Evolutionary conservation across 2,888 invertebrate species (phyloP), one percentile per base, ranked within the genome.

Genomic region (Hololepta plana): DNA sequence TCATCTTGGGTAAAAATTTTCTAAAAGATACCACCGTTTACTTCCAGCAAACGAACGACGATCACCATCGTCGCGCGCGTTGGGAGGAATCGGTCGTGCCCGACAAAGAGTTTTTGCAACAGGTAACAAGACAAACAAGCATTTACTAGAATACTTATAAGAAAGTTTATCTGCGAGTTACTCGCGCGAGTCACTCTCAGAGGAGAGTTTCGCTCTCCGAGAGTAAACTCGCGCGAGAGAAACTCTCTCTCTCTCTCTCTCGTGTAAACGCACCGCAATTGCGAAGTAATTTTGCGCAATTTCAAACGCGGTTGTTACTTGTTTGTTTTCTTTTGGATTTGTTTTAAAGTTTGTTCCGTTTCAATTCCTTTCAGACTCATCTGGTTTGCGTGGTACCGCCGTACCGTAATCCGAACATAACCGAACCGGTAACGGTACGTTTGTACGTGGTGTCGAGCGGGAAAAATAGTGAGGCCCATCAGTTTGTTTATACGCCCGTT

Each of bases 1-100:
- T 85, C 53, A 73, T 88, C 21, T 67, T 88, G 32, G 88, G 88
- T 16, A 88, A 88, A 57, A 88, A 88, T 55, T 88, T 88, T 53
- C 64, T 85, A 23, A 88, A 88, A 57, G 88, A 88, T 55, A 84
- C 85, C 4, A 67, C 74, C 37, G 76, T 88, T 8, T 67, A 80
- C 35, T 85, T 88, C 58, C 69, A 74, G 42, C 57, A 65, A 39
- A 54, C 39, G 15, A 45, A 45, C 15, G 61, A 65, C 35, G 60
- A 69, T 36, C 55, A 62, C 32, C 55, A 62, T 45, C n/a, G n/a
- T n/a, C 12, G 16, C 11, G 49, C 62, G 38, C 53, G 63, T 20
- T 87, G 85, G 84, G 80, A 84, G 49, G 74, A 77, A 42, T 67
- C 72, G 32, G 80, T 82, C n/a, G 53, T 66, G 17, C 85, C 87